Conservation (phyloP, 1,140 invertebrate species). For the Drosophila arizonae region DNA sequence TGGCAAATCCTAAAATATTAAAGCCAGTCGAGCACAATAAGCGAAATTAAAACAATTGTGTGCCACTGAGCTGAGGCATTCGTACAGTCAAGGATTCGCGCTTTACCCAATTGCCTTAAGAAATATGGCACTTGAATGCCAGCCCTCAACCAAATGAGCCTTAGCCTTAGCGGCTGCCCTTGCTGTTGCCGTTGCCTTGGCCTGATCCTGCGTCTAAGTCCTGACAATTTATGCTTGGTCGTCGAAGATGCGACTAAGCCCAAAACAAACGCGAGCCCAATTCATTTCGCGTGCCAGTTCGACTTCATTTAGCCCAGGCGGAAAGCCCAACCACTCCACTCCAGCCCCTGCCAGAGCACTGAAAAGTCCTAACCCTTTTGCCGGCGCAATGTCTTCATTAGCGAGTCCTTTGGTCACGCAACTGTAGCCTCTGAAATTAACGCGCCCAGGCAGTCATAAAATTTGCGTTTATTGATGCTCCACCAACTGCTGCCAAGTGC, state of each 20-base stretch:
- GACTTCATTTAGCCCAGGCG: conserved; percentile 73
- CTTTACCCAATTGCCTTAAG: conserved; percentile 52
- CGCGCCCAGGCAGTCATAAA: conserved; percentile 62
- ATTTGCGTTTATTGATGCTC: conserved; percentile 78
- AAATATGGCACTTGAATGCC: conserved; percentile 64
- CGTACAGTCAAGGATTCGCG: neutral
- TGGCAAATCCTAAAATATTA: conserved; percentile 78
- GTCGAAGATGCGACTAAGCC: conserved; percentile 69
- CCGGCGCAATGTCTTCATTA: conserved; percentile 71
- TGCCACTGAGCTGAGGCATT: conserved; percentile 22
- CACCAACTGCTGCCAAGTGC: conserved; percentile 52
- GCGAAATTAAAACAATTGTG: conserved; percentile 81
- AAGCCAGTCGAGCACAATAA: conserved; percentile 70
- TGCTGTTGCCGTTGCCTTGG: conserved; percentile 14
- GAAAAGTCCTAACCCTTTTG: conserved; percentile 42
- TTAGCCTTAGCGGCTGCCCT: conserved; percentile 36
- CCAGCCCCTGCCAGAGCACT: neutral
- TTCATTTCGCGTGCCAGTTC: conserved; percentile 73
- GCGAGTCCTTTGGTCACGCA: conserved; percentile 73
- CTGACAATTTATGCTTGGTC: conserved; percentile 65
- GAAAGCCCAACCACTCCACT: neutral
- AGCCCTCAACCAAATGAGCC: conserved; percentile 68
- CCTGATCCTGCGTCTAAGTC: conserved; percentile 27
- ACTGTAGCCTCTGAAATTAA: conserved; percentile 72
- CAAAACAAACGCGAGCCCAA: conserved; percentile 65